Base-by-base conservation (phyloP, 2,797 vertebrate species). In the Manis pentadactyla region DNA sequence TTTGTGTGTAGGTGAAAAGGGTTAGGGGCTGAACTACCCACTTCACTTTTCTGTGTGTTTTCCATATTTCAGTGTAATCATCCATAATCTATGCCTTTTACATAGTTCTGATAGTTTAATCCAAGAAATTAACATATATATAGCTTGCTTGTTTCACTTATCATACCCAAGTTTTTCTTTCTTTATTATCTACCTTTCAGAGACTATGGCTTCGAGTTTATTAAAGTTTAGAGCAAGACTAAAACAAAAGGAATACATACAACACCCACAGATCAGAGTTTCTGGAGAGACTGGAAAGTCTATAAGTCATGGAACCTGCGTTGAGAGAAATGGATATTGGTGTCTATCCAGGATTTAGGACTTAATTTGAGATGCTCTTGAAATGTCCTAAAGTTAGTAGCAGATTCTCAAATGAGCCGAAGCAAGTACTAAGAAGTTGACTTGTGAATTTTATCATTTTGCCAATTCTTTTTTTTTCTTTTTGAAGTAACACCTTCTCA, bases 251-350 rank as follows among this genome's bases (percentile, higher is more conserved):
- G 3, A 92, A 89, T 29, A 86, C 5, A 57, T 1, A 55, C 0
- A 77, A 71, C 3, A 68, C 4, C 42, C n/a, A 66, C 1, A 25
- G 12, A 51, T 37, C 10, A 93, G 25, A 59, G 64, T 87, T 95
- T 89, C 57, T 77, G 34, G 17, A 93, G 46, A 92, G 11, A 77
- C 0, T 74, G n/a, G 8, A 64, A 86, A 83, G 27, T 77, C 17
- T 92, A 69, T 86, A n/a, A 18, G 61, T 64, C 25, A 79, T 57
- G 31, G 15, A 57, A 61, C 66, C 8, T 74, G 59, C 29, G 29
- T 46, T 64, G 42, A 87, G 73, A n/a, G 46, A 94, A 94, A 75
- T 4, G 15, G 25, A 90, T 79, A 77, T 97, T 93, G 31, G 42
- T 63, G 71, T 42, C 7, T 15, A 46, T 55, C 8, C 27, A 61